Evolutionary conservation across 2,113 vertebrate genomes (phyloP).

Genomic region (Sinocyclocheilus maitianheensis): DNA sequence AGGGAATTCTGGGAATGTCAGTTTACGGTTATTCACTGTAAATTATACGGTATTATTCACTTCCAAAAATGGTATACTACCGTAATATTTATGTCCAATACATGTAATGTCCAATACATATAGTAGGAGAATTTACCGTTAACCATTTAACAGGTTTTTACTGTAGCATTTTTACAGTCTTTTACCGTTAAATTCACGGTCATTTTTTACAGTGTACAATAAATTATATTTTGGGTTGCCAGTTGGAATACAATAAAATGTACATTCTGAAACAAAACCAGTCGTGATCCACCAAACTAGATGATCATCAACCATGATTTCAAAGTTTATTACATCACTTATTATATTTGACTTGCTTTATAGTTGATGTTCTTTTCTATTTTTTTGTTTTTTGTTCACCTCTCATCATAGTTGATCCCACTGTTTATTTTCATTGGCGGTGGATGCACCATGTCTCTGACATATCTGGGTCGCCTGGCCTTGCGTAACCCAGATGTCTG

Average conservation of each 20-base stretch:
- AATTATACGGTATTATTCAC: too few species aligned
- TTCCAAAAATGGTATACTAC: too few species aligned
- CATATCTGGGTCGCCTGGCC: slow-evolving; percentile 83
- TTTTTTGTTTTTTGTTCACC: neutral
- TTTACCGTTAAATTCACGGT: too few species aligned
- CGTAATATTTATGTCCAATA: too few species aligned
- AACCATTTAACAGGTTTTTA: too few species aligned
- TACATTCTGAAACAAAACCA: neutral
- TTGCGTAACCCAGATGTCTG: slow-evolving; percentile 88
- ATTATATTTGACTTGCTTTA: neutral
- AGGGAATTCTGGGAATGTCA: too few species aligned
- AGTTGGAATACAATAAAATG: neutral
- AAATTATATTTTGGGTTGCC: neutral
- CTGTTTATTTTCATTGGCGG: slow-evolving; percentile 87
- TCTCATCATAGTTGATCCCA: slow-evolving; percentile 82
- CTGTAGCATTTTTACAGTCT: too few species aligned
- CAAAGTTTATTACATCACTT: neutral
- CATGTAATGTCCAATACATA: too few species aligned
- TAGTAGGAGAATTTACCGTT: too few species aligned
- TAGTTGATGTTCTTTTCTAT: neutral
- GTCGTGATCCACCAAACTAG: neutral
- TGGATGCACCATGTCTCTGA: slow-evolving; percentile 77
- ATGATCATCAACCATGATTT: neutral
- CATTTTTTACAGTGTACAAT: too few species aligned
- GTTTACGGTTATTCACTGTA: too few species aligned